phyloP scores from a whole-genome alignment of 2,888 invertebrate species.

The Orgyia antiqua region DNA sequence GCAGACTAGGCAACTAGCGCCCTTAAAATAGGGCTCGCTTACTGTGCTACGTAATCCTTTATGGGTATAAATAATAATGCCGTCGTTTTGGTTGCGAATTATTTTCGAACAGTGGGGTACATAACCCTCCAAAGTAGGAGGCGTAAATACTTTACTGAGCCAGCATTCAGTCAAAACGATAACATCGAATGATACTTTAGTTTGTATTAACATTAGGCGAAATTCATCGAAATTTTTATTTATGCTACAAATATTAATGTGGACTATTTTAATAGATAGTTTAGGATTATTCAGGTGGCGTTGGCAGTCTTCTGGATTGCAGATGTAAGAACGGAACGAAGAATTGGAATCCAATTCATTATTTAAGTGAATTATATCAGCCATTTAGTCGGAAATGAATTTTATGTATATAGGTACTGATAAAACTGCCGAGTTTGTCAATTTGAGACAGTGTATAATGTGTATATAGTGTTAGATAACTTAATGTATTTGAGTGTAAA shows the following conservation, averaged over 20 bases:
- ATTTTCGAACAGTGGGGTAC: neutral
- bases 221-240: slow-evolving; percentile 2
- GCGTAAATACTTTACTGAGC: neutral
- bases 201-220: neutral
- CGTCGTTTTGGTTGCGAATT: neutral
- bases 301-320: neutral
- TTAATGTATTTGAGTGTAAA: too few relatives aligned
- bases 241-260: slow-evolving; percentile 1
- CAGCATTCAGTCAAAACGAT: neutral
- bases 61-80: neutral
- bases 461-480: too few relatives aligned
- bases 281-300: neutral
- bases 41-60: neutral
- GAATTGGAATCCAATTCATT: neutral
- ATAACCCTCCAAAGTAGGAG: neutral
- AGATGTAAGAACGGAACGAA: too few relatives aligned
- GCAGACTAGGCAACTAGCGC: neutral
- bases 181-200: neutral
- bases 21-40: neutral
- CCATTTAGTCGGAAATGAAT: neutral
- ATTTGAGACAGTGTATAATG: neutral
- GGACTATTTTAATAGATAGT: neutral
- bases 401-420: neutral
- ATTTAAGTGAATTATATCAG: neutral
- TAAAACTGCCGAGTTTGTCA: neutral